These are phyloP conservation scores for Thumatha senex DNA, from an alignment of 2,888 invertebrate species.

Conservation along the genomic window DNA sequence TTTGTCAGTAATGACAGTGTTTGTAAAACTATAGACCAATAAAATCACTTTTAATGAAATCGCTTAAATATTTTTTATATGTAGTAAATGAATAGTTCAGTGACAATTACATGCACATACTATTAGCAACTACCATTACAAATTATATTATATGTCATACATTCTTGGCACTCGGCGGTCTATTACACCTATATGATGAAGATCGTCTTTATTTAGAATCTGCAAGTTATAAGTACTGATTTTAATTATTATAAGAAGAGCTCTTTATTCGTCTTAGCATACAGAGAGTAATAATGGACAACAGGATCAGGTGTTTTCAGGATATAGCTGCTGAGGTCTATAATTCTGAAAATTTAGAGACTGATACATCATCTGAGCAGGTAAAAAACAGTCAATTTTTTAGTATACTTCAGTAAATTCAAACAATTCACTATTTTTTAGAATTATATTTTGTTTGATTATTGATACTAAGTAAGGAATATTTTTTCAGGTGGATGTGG, in stretches of 20 bases:
- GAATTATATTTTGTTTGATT: background rate
- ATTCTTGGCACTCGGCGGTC: conserved; percentile 29
- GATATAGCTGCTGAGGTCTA: conserved; percentile 72
- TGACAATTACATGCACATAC: no score
- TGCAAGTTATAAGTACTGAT: conserved; percentile 30
- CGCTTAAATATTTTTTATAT: background rate
- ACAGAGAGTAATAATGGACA: conserved; percentile 54
- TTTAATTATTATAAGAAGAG: no score
- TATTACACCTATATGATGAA: conserved; percentile 12
- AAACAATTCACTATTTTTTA: no score
- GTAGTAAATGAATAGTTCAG: background rate
- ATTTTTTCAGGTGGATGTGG: conserved; percentile 60
- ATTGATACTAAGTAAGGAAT: background rate
- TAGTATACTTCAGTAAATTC: no score
- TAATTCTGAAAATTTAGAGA: conserved; percentile 83
- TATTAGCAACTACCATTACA: no score
- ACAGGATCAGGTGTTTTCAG: conserved; percentile 60
- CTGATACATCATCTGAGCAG: conserved; percentile 71
- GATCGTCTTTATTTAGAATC: conserved; percentile 22
- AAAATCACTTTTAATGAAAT: no score
- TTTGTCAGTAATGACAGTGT: no score
- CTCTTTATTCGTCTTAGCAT: no score
- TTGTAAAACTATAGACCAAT: no score
- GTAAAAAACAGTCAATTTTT: conserved; percentile 37
- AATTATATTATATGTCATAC: conserved; percentile 5